Percentiles rank a stretch among this genome's conserved stretches.
Evolutionary conservation across 2,113 vertebrate species (phyloP).

Genomic region (Xyliphius kryptos): DNA sequence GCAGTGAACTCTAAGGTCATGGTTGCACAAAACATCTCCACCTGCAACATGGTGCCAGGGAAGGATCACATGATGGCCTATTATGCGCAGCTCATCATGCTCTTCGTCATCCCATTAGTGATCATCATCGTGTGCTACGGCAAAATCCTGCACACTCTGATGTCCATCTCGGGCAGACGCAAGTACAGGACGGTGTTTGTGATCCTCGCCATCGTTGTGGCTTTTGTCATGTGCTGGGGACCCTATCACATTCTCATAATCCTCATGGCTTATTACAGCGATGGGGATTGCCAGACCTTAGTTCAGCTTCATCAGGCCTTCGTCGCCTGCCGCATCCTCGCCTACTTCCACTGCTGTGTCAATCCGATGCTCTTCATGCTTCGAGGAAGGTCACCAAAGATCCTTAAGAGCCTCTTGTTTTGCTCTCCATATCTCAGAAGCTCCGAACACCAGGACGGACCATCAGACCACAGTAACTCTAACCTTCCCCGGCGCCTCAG

Average conservation of each 20-base stretch:
- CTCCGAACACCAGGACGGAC: background rate
- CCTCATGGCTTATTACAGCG: background rate
- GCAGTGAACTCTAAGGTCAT: conserved; percentile 35
- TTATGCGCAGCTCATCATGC: conserved; percentile 57
- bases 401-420: conserved; percentile 47
- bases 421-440: conserved; percentile 3
- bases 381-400: conserved; percentile 50
- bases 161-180: conserved; percentile 49
- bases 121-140: conserved; percentile 65
- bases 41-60: background rate
- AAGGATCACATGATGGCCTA: conserved; percentile 27
- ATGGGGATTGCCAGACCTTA: conserved; percentile 5
- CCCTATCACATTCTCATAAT: conserved; percentile 64
- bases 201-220: conserved; percentile 59
- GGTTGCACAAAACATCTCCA: fast-evolving
- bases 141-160: conserved; percentile 59
- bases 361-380: conserved; percentile 68
- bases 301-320: conserved; percentile 26
- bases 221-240: conserved; percentile 69
- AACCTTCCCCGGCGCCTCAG: background rate
- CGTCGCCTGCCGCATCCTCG: conserved; percentile 51
- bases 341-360: conserved; percentile 68
- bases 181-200: conserved; percentile 53
- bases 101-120: conserved; percentile 59
- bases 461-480: conserved; percentile 23